Conservation (phyloP, 2,113 vertebrate species). For the Neolamprologus devosi region DNA sequence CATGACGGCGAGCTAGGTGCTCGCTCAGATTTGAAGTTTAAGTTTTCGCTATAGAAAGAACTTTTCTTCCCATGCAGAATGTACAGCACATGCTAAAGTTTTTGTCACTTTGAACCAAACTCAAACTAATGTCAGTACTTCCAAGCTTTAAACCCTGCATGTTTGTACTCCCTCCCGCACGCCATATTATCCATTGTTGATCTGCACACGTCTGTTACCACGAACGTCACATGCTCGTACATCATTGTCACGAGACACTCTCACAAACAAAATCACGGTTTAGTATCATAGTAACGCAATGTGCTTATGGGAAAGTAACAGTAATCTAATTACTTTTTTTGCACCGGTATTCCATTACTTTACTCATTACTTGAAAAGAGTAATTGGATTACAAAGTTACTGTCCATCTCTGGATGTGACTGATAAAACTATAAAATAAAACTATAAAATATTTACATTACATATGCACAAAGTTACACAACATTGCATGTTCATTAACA, state of each 20-base stretch:
- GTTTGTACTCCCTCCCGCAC: rapidly evolving
- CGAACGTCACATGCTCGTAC: rapidly evolving
- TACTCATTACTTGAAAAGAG: rapidly evolving
- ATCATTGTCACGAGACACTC: background rate
- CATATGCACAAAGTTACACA: background rate
- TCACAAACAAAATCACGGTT: background rate
- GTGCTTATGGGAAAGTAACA: background rate
- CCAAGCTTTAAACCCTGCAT: background rate
- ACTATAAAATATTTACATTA: background rate
- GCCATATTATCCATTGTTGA: background rate
- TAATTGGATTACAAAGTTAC: background rate
- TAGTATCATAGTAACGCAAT: rapidly evolving
- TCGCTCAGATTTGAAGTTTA: rapidly evolving
- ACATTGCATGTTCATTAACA: background rate
- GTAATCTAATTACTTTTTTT: background rate
- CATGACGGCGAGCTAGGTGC: rapidly evolving
- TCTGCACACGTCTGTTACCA: background rate
- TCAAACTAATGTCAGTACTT: background rate
- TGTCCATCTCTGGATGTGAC: background rate
- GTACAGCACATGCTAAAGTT: background rate
- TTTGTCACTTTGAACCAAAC: background rate
- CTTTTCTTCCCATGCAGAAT: rapidly evolving
- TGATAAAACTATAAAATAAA: background rate
- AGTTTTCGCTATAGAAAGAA: rapidly evolving
- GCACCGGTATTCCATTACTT: rapidly evolving